Base-by-base conservation (phyloP, 92 coral and sea anemone genomes). In the Hydrozoanthus gracilis region DNA sequence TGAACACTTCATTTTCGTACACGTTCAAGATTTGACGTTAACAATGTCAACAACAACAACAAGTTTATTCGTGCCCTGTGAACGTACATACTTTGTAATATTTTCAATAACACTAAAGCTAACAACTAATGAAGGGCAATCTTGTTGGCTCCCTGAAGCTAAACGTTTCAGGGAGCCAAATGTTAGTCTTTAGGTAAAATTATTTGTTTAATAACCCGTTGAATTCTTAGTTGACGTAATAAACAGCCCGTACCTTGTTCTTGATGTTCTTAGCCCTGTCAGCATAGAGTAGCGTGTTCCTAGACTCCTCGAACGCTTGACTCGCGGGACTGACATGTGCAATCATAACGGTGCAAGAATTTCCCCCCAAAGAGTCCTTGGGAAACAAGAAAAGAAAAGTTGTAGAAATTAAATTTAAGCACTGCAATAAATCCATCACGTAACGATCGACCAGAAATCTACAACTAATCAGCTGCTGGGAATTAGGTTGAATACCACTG, bases 261-360 rank as follows among this genome's bases (percentile, higher is more conserved):
- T 95, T 95, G 79, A 95, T 95, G 73, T 89, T 91, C 98, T 92
- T 95, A 60, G 98, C 95, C 82, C 98, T 91, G 89, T 95, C 98
- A 18, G 98, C 98, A 78, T 95, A 95, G 73, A 95, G 82, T 39
- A 95, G 84, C 2, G 98, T 95, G 77, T 95, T 95, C 46, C 95
- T 90, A 20, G 94, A 92, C 67, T 95, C 98, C 89, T 95, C 98
- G 69, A 91, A 95, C 8, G 92, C 91, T 35, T 86, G 86, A 51
- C 98, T 90, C 16, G 98, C 94, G 4, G 98, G 98, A 35, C 98
- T 95, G 65, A 91, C 94, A 82, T 95, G 98, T 4, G 98, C 95
- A 56, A 95, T 93, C 98, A 95, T 95, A 9, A 95, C 95, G n/a
- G 95, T 95, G 46, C 89, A 87, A 4, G 96, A 95, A 61, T 94